A percentile compares a stretch with the other conserved stretches of the same genome.
These are phyloP conservation scores for Drosophila formosana DNA, from an alignment of 2,888 invertebrate genomes.

Conservation along the genomic window DNA sequence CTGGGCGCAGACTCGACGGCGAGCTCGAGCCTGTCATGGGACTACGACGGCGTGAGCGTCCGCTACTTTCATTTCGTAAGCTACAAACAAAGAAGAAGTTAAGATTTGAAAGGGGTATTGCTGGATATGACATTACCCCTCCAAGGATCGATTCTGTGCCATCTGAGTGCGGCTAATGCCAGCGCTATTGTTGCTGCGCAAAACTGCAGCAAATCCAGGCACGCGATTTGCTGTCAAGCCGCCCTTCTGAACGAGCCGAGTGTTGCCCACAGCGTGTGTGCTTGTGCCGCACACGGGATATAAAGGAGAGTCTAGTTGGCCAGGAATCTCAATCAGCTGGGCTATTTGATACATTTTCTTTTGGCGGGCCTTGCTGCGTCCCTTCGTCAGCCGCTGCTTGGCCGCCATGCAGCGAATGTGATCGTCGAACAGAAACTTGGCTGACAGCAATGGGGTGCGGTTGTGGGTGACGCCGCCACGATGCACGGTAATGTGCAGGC, in stretches of 20 bases:
- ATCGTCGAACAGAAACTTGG: constrained; percentile 98
- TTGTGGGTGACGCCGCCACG: constrained; percentile 89
- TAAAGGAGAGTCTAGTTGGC: constrained; percentile 81
- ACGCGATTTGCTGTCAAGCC: constrained; percentile 86
- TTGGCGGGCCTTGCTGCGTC: constrained; percentile 96
- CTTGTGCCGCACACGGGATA: constrained; percentile 80
- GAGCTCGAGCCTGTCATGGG: constrained; percentile 86
- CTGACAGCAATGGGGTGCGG: constrained; percentile 92
- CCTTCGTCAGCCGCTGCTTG: constrained; percentile 94
- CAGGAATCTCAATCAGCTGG: constrained; percentile 93
- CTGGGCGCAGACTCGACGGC: constrained; percentile 75
- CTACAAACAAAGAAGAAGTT: constrained; percentile 42
- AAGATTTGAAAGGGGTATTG: neutral
- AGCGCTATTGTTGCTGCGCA: constrained; percentile 85
- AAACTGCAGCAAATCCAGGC: constrained; percentile 87
- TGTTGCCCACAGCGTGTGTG: constrained; percentile 76
- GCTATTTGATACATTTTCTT: constrained; percentile 99
- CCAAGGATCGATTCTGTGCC: constrained; percentile 83
- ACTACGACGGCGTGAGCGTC: constrained; percentile 84
- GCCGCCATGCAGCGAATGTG: constrained; percentile 99
- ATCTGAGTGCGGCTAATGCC: constrained; percentile 84
- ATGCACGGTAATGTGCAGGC: constrained; percentile 96
- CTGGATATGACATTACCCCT: constrained; percentile 73
- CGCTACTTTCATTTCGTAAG: constrained; percentile 78
- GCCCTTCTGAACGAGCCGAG: constrained; percentile 84